Conservation (phyloP, 1,140 invertebrate species). For the Apis florea region DNA sequence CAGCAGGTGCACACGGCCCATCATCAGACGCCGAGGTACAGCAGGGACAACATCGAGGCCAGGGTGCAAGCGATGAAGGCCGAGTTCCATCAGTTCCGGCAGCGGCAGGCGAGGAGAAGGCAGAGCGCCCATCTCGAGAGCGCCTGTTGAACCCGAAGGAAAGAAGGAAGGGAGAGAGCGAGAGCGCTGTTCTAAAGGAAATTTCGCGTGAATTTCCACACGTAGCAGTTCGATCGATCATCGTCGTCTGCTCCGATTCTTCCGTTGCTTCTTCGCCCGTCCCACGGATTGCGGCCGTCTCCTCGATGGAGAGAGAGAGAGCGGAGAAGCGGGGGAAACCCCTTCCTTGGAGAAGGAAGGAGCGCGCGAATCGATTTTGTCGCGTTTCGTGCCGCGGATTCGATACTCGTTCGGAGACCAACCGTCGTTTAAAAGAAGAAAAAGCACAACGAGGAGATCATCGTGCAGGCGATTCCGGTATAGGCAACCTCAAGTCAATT, state of each 20-base stretch:
- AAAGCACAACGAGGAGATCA: slow-evolving; percentile 63
- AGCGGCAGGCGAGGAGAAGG: slow-evolving; percentile 89
- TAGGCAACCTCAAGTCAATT: slow-evolving; percentile 62
- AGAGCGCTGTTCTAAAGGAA: slow-evolving; percentile 13
- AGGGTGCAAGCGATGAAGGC: slow-evolving; percentile 96
- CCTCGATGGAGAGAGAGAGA: too few species aligned
- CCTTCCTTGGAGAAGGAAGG: neutral
- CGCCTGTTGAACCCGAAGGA: slow-evolving; percentile 82
- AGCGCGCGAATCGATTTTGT: too few species aligned
- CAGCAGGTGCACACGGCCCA: slow-evolving; percentile 76
- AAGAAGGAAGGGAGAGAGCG: neutral
- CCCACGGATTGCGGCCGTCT: neutral
- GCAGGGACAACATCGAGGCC: slow-evolving; percentile 90
- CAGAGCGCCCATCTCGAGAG: slow-evolving; percentile 87
- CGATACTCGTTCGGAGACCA: slow-evolving; percentile 50
- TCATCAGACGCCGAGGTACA: slow-evolving; percentile 76
- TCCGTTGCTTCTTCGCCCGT: neutral
- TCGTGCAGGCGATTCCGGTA: slow-evolving; percentile 41
- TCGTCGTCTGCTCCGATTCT: slow-evolving; percentile 32
- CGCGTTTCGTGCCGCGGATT: neutral
- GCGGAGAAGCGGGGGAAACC: neutral
- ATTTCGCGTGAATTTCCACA: neutral
- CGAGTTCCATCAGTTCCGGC: slow-evolving; percentile 95
- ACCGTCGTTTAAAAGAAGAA: slow-evolving; percentile 31
- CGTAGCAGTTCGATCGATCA: slow-evolving; percentile 15